Conservation (phyloP, 1,140 invertebrate species). For the Trichomalopsis sarcophagae region DNA sequence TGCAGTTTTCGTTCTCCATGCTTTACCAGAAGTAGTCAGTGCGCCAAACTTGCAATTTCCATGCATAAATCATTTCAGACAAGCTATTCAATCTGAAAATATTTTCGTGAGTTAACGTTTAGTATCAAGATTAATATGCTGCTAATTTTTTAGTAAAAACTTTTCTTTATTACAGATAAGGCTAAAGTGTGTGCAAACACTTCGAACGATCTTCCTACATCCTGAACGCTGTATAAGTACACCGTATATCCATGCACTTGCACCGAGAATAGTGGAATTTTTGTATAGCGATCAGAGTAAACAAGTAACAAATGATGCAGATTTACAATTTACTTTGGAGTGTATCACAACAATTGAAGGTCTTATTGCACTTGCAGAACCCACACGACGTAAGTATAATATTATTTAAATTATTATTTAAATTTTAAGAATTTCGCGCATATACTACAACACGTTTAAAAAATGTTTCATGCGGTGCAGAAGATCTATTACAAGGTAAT, state of each 20-base stretch:
- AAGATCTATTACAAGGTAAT: constrained; percentile 76
- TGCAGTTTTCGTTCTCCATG: constrained; percentile 89
- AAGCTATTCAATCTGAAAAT: constrained; percentile 87
- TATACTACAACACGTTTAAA: constrained; percentile 30
- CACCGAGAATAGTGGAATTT: constrained; percentile 83
- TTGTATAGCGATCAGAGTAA: constrained; percentile 80
- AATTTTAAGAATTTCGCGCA: background rate
- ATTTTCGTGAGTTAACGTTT: constrained; percentile 77
- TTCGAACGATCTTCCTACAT: constrained; percentile 84
- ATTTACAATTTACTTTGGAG: constrained; percentile 81
- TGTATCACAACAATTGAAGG: constrained; percentile 83
- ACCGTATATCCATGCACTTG: constrained; percentile 88
- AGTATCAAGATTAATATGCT: background rate
- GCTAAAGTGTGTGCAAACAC: constrained; percentile 86
- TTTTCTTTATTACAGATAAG: constrained; percentile 76
- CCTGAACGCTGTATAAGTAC: constrained; percentile 82
- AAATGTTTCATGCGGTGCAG: constrained; percentile 72
- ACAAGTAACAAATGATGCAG: constrained; percentile 77
- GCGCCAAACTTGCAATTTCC: constrained; percentile 91
- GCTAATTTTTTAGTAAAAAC: background rate
- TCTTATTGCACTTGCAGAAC: constrained; percentile 83
- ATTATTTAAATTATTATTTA: constrained; percentile 29
- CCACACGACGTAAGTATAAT: constrained; percentile 84
- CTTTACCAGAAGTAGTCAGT: constrained; percentile 84
- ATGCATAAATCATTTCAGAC: constrained; percentile 93